Evolutionary conservation across 2,797 vertebrate genomes (phyloP), one percentile per base, ranked within the genome.

Genomic region (Spheniscus humboldti): DNA sequence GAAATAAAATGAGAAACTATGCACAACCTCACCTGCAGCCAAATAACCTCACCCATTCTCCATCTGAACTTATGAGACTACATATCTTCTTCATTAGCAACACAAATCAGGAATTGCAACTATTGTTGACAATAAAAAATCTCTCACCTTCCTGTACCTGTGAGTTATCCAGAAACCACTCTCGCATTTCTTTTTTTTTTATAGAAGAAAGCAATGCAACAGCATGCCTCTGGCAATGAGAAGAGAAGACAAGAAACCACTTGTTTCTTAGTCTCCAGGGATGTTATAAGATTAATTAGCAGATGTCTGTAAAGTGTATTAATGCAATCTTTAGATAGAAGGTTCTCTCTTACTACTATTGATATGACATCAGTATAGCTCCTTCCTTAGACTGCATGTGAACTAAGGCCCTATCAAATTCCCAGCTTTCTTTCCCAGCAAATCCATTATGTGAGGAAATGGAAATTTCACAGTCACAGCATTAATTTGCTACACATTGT

Each of bases 381-480:
- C 39, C 57, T 67, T 86, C 31, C 67, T 73, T 57, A 74, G 53
- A 41, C 39, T 85, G 25, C 35, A 55, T 89, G 77, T 92, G 89
- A 96, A 92, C 56, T 62, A 73, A 90, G 31, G 15, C 53, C 48
- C 37, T 75, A 64, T 68, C 53, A 80, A 30, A 93, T 66, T 96
- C 68, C 52, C 86, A 94, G 63, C 23, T 91, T 86, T 91, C 68
- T 75, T 93, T 83, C 78, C 56, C 60, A 78, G 28, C 11, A 94
- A 92, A 94, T 69, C 66, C 41, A n/a, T 88, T 77, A 80, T 75
- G 37, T 1, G 10, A 94, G 66, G 43, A 94, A 96, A 95, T 41
- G 30, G 78, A 94, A 78, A 94, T 93, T 96, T 96, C 94, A 92
- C 74, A 91, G 64, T 80, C 78, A 69, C 35, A 83, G 39, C 35